Base-by-base conservation (phyloP, 2,113 vertebrate genomes). In the Corynorhinus townsendii region DNA sequence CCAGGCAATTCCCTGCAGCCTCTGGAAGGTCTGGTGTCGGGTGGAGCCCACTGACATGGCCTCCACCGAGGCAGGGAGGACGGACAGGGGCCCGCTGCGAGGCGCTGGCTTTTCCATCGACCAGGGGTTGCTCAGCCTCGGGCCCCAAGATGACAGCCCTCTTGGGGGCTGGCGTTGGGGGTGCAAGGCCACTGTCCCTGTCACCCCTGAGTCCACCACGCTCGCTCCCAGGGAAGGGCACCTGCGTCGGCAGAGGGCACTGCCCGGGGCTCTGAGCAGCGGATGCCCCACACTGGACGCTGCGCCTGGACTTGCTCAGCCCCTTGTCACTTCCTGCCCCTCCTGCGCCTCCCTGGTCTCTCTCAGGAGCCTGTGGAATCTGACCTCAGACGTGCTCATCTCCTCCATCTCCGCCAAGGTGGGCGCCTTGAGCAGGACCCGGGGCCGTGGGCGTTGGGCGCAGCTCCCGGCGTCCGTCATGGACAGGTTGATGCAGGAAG, bases 331-430 rank as follows among this genome's bases (percentile, higher is more conserved):
- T 4, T 14, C 43, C 56, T n/a, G 11, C 35, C 8, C 38, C 9
- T 4, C 35, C 47, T 7, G 8, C 38, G 33, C 47, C 30, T n/a
- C 64, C 30, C 15, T 2, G 35, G 40, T 38, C 35, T 71, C 43
- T 19, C 26, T 26, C 62, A 59, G 16, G 14, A 30, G 10, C 11
- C 28, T 7, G 12, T n/a, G 4, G 7, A 28, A 49, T 54, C 98
- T 97, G 95, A 99, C 99, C 99, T 99, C 99, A 0, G 99, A 99
- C 10, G 99, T 90, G 96, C 98, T 99, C 99, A 99, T 99, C 98
- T 99, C 99, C 91, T 99, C 99, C 99, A 99, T 99, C 98, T 99
- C 99, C 0, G 99, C 99, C 97, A 99, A 98, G 0, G 99, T 99
- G 9, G 99, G 99, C 0, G 99, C 99, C 97, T 99, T 99, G 40